A percentile compares a stretch with the other conserved stretches of the same genome.
phyloP scores from a whole-genome alignment of 2,113 vertebrate genomes.

The Festucalex cinctus region DNA sequence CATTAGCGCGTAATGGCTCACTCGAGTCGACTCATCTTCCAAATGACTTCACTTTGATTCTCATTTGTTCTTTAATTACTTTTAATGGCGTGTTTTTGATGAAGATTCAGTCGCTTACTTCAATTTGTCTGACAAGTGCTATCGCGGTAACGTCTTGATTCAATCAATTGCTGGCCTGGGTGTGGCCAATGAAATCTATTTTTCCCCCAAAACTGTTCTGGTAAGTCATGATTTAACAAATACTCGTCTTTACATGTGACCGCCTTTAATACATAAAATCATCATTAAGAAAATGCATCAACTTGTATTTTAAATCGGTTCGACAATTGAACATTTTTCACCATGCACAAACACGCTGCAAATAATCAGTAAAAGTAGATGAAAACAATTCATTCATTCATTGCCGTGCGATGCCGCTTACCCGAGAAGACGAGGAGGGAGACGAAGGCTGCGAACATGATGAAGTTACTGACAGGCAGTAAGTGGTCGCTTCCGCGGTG shows the following conservation, averaged over 20 bases:
- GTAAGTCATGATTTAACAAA: too few relatives aligned
- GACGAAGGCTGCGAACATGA: conserved; percentile 18
- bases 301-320: too few relatives aligned
- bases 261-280: too few relatives aligned
- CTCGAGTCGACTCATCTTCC: not conserved
- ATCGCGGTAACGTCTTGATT: not conserved
- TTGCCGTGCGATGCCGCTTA: conserved; percentile 18
- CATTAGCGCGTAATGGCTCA: not conserved
- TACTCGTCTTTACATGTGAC: too few relatives aligned
- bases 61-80: not conserved
- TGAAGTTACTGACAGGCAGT: conserved; percentile 3
- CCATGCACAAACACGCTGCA: not conserved
- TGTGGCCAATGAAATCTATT: too few relatives aligned
- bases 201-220: too few relatives aligned
- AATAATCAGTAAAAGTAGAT: not conserved
- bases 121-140: not conserved
- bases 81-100: not conserved
- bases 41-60: not conserved
- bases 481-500: not conserved
- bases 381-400: not conserved
- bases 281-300: too few relatives aligned
- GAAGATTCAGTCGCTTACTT: not conserved
- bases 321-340: not conserved
- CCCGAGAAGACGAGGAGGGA: conserved; percentile 45
- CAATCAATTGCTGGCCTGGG: too few relatives aligned